Conservation (phyloP, 1,140 invertebrate species). For the Nymphalis io region DNA sequence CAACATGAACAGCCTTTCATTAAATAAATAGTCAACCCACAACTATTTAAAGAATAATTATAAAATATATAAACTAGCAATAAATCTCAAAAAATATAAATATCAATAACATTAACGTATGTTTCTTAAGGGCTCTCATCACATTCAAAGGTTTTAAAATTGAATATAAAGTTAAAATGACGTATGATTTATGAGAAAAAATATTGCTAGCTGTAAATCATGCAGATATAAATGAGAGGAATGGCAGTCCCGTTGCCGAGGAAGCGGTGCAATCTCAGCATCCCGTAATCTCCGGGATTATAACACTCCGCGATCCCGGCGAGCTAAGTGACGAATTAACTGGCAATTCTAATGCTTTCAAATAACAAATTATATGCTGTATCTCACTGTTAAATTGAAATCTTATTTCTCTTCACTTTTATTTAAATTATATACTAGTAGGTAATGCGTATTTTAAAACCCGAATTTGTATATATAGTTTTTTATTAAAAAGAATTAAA, state of each 20-base stretch:
- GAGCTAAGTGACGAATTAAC: constrained; percentile 52
- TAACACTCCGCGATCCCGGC: constrained; percentile 46
- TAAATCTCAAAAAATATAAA: background rate
- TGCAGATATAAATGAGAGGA: constrained; percentile 34
- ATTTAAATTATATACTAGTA: no score
- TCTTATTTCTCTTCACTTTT: no score
- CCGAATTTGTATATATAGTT: no score
- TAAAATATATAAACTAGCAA: background rate
- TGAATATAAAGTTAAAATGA: constrained; percentile 22
- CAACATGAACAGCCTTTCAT: background rate
- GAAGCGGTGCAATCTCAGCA: constrained; percentile 45
- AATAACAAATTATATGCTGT: constrained; percentile 5
- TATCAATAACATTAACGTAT: background rate
- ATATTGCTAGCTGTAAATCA: constrained; percentile 32
- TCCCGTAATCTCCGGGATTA: constrained; percentile 48
- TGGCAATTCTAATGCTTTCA: constrained; percentile 19
- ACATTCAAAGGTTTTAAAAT: background rate
- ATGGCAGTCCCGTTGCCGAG: constrained; percentile 55
- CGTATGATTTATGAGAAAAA: constrained; percentile 29
- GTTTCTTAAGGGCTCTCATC: background rate
- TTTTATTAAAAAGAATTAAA: no score
- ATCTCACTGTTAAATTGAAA: background rate
- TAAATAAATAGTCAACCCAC: background rate
- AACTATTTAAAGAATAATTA: background rate
- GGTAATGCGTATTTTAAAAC: no score